A percentile compares a stretch with the other conserved stretches of the same genome.
These are phyloP conservation scores for Thryonomys swinderianus DNA, from an alignment of 2,113 vertebrate species.

Conservation along the genomic window DNA sequence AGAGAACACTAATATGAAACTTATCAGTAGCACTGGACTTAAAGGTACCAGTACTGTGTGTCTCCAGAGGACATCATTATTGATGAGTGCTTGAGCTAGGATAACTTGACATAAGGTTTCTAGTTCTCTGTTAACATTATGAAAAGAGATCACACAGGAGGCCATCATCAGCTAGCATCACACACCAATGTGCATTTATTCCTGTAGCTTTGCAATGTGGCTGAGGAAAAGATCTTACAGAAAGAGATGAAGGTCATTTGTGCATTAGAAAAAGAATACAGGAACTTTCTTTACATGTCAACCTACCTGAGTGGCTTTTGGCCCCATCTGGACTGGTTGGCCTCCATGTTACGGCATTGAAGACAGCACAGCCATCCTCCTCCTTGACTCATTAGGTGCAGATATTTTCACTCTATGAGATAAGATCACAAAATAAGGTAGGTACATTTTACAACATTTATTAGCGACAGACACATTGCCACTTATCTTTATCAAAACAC, in stretches of 20 bases:
- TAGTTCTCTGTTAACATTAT: neutral
- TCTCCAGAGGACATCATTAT: neutral
- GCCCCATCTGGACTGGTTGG: neutral
- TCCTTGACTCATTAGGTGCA: neutral
- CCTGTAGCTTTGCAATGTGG: neutral
- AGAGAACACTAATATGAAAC: neutral
- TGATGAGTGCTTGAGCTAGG: neutral
- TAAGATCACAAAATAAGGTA: neutral
- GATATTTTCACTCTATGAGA: neutral
- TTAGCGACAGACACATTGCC: neutral
- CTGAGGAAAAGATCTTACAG: neutral
- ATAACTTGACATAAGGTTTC: neutral
- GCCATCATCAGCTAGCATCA: neutral
- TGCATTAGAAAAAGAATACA: neutral
- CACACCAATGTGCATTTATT: neutral
- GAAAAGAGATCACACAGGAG: neutral
- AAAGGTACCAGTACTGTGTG: neutral
- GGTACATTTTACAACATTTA: neutral
- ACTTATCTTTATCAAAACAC: neutral
- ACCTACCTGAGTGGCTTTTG: neutral
- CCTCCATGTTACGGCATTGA: neutral
- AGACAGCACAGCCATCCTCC: accelerated
- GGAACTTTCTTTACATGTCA: neutral
- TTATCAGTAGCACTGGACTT: neutral
- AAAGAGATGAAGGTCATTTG: neutral